phyloP scores from a whole-genome alignment of 2,797 vertebrate species.

The Pantherophis alleghaniensis region DNA sequence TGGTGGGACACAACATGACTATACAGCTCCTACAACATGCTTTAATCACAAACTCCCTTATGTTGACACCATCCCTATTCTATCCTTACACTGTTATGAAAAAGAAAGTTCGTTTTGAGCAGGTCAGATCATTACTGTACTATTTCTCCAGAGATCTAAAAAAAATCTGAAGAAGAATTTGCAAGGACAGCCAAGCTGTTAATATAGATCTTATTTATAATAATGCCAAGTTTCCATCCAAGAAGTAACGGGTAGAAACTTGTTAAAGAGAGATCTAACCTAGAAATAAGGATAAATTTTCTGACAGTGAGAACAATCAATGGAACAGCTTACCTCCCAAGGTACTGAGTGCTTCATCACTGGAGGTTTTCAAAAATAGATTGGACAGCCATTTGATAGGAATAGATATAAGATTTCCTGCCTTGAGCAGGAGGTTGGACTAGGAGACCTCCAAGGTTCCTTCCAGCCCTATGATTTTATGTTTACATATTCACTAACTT shows the following conservation, averaged over 20 bases:
- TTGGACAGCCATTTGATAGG: not conserved
- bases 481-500: not conserved
- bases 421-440: not conserved
- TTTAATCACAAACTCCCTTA: not conserved
- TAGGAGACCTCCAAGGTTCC: not conserved
- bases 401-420: not conserved
- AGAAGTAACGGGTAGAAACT: not conserved
- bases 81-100: not conserved
- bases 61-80: not conserved
- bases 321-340: not conserved
- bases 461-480: not conserved
- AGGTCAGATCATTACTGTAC: not conserved
- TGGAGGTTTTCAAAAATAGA: not conserved
- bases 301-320: not conserved
- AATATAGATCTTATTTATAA: not conserved
- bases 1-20: not conserved
- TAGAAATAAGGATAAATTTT: not conserved
- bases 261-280: not conserved
- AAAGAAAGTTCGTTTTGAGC: not conserved
- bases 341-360: not conserved
- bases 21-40: not conserved
- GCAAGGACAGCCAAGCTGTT: not conserved
- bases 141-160: not conserved
- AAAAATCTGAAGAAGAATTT: not conserved
- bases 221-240: not conserved